Conservation (phyloP, 2,797 vertebrate species). For the Clangula hyemalis region DNA sequence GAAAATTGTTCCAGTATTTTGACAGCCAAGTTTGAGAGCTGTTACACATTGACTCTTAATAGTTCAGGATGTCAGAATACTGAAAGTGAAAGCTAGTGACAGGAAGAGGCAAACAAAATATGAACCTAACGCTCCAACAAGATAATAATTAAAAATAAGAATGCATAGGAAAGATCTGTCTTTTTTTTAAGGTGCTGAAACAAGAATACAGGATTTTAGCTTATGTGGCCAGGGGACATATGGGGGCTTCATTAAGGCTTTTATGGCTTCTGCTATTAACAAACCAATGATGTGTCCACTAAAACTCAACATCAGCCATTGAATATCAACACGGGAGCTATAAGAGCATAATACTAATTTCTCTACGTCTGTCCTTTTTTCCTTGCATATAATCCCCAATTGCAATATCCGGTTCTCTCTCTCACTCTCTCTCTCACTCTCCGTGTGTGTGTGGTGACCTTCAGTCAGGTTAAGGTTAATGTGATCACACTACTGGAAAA, state of each 20-base stretch:
- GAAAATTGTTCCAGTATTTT: constrained; percentile 55
- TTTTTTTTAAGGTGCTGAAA: neutral
- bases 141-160: neutral
- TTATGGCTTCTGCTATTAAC: constrained; percentile 46
- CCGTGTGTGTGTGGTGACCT: neutral
- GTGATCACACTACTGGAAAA: neutral
- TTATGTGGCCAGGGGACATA: neutral
- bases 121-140: neutral
- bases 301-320: constrained; percentile 27
- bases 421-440: no score
- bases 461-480: neutral
- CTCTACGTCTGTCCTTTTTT: constrained; percentile 30
- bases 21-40: constrained; percentile 22
- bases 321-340: constrained; percentile 4
- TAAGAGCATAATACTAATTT: constrained; percentile 22
- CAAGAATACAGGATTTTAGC: neutral
- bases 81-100: neutral
- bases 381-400: constrained; percentile 1
- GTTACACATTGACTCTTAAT: neutral
- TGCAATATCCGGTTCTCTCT: neutral
- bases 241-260: constrained; percentile 16
- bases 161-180: neutral
- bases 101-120: neutral
- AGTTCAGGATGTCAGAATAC: neutral
- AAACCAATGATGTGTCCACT: constrained; percentile 37